A percentile compares a stretch with the other conserved stretches of the same genome.
These are phyloP conservation scores for Parnassius apollo DNA, from an alignment of 2,888 invertebrate species.

Conservation along the genomic window DNA sequence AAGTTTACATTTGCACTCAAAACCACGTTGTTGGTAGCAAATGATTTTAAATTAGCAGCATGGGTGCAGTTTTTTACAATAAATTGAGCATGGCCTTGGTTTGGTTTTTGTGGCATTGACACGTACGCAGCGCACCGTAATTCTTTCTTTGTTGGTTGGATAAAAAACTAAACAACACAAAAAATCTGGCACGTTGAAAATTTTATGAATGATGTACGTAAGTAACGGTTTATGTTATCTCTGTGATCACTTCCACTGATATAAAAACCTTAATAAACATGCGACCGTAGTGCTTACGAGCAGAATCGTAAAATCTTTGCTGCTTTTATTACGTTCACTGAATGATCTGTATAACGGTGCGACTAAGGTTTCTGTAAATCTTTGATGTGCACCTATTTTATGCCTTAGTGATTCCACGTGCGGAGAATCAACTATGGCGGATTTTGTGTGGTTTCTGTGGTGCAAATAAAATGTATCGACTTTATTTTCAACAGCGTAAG, in stretches of 20 bases:
- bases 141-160: too few relatives aligned
- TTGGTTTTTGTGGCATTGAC: too few relatives aligned
- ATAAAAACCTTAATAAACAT: slow-evolving; percentile 60
- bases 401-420: slow-evolving; percentile 38
- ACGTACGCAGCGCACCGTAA: too few relatives aligned
- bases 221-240: slow-evolving; percentile 15
- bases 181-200: neutral
- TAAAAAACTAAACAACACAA: slow-evolving; percentile 10
- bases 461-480: neutral
- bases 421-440: slow-evolving; percentile 33
- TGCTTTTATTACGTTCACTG: slow-evolving; percentile 56
- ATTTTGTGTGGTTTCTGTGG: slow-evolving; percentile 29
- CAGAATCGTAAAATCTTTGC: slow-evolving; percentile 62
- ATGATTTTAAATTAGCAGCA: too few relatives aligned
- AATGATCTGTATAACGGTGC: slow-evolving; percentile 58
- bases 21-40: too few relatives aligned
- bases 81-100: too few relatives aligned
- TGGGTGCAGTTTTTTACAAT: too few relatives aligned
- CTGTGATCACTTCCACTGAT: slow-evolving; percentile 37
- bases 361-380: slow-evolving; percentile 50
- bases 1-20: too few relatives aligned
- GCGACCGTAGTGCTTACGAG: slow-evolving; percentile 46
- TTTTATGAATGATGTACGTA: too few relatives aligned
- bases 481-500: neutral
- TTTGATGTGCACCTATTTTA: slow-evolving; percentile 49